Evolutionary conservation across 2,113 vertebrate species (phyloP).

Genomic region (Solea senegalensis): DNA sequence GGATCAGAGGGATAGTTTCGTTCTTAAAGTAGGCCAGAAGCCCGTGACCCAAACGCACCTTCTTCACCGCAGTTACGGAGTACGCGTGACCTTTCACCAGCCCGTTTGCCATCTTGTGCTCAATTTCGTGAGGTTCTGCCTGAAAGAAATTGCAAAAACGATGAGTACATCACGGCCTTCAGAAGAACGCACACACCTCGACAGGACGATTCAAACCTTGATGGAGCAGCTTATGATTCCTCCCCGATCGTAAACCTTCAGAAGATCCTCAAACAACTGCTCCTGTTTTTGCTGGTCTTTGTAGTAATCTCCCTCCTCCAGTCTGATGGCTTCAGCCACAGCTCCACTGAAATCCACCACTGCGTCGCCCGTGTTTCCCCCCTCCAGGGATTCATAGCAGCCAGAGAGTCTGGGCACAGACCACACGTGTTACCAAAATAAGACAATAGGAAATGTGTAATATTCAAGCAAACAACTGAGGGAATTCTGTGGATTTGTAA

Average conservation of each 20-base stretch:
- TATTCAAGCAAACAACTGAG: no score
- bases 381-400: conserved; percentile 92
- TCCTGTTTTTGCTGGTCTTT: conserved; percentile 82
- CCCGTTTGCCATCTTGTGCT: conserved; percentile 81
- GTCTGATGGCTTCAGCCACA: conserved; percentile 86
- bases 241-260: conserved; percentile 85
- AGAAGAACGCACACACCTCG: neutral
- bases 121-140: conserved; percentile 74
- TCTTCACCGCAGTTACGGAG: conserved; percentile 88
- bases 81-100: conserved; percentile 91
- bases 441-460: no score
- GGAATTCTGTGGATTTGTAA: neutral
- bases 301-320: conserved; percentile 81
- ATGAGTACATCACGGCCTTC: rapidly evolving
- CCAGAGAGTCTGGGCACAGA: conserved; percentile 83
- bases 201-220: conserved; percentile 31
- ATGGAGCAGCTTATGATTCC: conserved; percentile 94
- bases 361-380: conserved; percentile 91
- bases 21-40: conserved; percentile 82
- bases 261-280: conserved; percentile 87
- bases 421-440: neutral
- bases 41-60: conserved; percentile 84
- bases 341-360: conserved; percentile 96
- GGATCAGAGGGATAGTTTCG: conserved; percentile 89
- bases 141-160: conserved; percentile 43